Conservation (phyloP, 1,140 invertebrate species). For the Aporrectodea caliginosa region DNA sequence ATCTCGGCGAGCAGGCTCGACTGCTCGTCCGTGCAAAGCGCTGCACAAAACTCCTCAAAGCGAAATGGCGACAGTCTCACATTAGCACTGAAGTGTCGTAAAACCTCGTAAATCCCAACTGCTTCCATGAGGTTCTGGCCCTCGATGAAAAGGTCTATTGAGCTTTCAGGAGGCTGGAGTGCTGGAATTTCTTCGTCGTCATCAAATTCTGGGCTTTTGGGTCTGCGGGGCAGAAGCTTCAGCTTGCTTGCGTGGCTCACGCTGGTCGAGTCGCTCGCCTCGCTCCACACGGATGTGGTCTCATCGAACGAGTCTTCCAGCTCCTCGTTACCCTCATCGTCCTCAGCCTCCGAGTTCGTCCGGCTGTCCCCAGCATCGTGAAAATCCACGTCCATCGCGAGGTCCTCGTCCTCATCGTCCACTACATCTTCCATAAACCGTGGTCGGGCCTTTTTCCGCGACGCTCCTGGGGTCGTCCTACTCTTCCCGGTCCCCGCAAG, state of each 20-base stretch:
- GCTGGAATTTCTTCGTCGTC: conserved; percentile 64
- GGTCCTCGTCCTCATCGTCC: neutral
- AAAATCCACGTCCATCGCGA: neutral
- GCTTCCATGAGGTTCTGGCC: conserved; percentile 69
- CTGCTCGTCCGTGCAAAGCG: conserved; percentile 85
- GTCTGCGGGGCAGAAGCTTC: conserved; percentile 24
- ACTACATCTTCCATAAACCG: neutral
- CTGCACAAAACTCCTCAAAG: conserved; percentile 92
- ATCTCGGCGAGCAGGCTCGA: conserved; percentile 83
- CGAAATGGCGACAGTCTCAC: conserved; percentile 87
- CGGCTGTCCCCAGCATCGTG: neutral
- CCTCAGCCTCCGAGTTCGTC: neutral
- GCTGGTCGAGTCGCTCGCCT: neutral
- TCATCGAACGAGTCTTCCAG: neutral
- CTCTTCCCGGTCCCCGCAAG: neutral
- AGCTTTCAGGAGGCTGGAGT: conserved; percentile 76
- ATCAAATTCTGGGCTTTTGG: conserved; percentile 46
- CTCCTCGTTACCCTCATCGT: neutral
- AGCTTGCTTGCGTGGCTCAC: neutral
- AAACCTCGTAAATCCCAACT: conserved; percentile 77
- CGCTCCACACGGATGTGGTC: neutral
- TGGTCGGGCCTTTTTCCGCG: neutral
- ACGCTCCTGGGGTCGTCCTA: neutral
- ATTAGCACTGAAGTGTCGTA: conserved; percentile 82
- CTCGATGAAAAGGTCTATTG: conserved; percentile 81